These are phyloP conservation scores for Melitaea athalia DNA, from an alignment of 2,888 invertebrate species.

Conservation along the genomic window DNA sequence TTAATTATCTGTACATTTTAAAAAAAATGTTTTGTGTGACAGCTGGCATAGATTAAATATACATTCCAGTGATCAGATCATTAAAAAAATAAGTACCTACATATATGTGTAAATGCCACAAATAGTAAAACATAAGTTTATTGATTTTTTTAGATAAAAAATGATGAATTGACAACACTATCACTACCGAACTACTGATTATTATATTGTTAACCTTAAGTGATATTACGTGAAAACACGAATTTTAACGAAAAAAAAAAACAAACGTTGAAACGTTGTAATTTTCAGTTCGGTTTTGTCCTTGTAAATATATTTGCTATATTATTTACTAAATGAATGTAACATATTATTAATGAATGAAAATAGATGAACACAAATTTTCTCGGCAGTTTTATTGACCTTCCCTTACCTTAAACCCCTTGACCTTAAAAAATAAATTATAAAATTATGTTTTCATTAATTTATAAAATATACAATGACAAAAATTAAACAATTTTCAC, in stretches of 20 bases:
- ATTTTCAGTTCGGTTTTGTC: conserved; percentile 78
- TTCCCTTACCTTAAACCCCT: background rate
- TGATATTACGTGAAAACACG: conserved; percentile 81
- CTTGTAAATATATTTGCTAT: conserved; percentile 83
- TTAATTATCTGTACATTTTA: background rate
- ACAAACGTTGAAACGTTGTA: conserved; percentile 70
- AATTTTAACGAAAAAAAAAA: conserved; percentile 75
- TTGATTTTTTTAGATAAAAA: conserved; percentile 5
- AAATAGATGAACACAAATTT: conserved; percentile 80
- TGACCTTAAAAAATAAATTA: no score
- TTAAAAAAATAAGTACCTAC: background rate
- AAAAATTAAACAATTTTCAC: no score
- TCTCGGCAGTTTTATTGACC: conserved; percentile 61
- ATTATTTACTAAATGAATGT: conserved; percentile 82
- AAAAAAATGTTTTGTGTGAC: background rate
- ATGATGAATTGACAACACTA: conserved; percentile 62
- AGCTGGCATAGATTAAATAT: background rate
- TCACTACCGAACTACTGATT: conserved; percentile 73
- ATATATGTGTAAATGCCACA: no score
- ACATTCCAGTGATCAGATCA: no score
- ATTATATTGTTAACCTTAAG: conserved; percentile 72
- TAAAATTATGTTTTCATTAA: no score
- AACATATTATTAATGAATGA: conserved; percentile 80
- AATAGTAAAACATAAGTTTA: background rate
- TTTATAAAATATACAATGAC: no score